Evolutionary conservation across 2,888 invertebrate species (phyloP).

Genomic region (Temnothorax unifasciatus): DNA sequence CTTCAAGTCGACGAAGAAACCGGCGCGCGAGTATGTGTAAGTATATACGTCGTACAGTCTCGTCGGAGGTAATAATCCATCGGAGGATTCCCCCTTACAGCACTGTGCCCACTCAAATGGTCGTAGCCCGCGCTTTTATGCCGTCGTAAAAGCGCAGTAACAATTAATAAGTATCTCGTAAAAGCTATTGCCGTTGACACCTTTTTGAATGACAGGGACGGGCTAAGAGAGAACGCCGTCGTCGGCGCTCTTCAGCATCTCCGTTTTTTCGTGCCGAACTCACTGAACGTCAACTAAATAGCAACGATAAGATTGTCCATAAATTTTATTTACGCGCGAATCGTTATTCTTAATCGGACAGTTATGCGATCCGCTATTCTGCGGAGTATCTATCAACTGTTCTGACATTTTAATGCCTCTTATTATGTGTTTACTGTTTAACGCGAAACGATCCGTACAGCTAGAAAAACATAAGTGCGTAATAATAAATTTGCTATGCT

Average conservation of each 20-base stretch:
- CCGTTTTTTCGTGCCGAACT: slow-evolving; percentile 44
- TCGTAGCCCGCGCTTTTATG: slow-evolving; percentile 87
- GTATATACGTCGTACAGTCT: slow-evolving; percentile 72
- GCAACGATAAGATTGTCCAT: slow-evolving; percentile 78
- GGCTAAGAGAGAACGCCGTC: slow-evolving; percentile 42
- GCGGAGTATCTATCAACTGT: slow-evolving; percentile 71
- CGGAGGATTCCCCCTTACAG: slow-evolving; percentile 79
- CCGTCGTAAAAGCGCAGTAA: slow-evolving; percentile 88
- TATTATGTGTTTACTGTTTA: slow-evolving; percentile 38
- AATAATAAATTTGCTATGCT: not conserved
- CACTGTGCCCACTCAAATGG: slow-evolving; percentile 80
- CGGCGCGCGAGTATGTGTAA: slow-evolving; percentile 56
- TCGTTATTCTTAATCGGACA: slow-evolving; percentile 85
- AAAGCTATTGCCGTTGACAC: slow-evolving; percentile 88
- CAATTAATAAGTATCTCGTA: slow-evolving; percentile 89
- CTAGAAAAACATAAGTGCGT: not conserved
- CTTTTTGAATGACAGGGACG: slow-evolving; percentile 87
- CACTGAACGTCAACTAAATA: slow-evolving; percentile 69
- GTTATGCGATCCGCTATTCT: slow-evolving; percentile 77
- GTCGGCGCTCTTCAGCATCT: slow-evolving; percentile 32
- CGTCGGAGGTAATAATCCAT: slow-evolving; percentile 82
- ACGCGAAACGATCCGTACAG: not conserved
- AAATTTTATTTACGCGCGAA: slow-evolving; percentile 83
- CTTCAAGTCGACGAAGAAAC: slow-evolving; percentile 52
- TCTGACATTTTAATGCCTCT: slow-evolving; percentile 72